phyloP scores from a whole-genome alignment of 1,140 invertebrate species.

The Apis florea region DNA sequence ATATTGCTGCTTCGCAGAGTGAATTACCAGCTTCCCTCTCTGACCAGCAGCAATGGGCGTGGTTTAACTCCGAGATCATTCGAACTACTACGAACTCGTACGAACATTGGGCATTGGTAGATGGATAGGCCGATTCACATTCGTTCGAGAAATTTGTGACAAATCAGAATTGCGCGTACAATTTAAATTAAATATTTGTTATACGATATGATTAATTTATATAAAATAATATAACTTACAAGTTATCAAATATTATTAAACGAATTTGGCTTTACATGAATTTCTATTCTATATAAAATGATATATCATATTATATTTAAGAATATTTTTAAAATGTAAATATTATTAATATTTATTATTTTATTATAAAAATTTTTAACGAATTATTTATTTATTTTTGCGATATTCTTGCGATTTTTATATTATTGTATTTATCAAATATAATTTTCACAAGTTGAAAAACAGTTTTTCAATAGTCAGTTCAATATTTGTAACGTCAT shows the following conservation, averaged over 20 bases:
- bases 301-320: neutral
- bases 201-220: neutral
- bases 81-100: slow-evolving; percentile 25
- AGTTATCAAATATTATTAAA: neutral
- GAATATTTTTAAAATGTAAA: neutral
- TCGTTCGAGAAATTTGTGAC: neutral
- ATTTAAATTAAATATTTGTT: slow-evolving; percentile 21
- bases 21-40: slow-evolving; percentile 68
- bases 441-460: neutral
- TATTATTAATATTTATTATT: neutral
- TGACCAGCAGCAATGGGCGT: slow-evolving; percentile 56
- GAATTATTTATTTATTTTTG: neutral
- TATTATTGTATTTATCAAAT: neutral
- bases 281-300: neutral
- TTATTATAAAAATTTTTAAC: neutral
- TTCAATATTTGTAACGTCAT: slow-evolving; percentile 3
- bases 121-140: neutral
- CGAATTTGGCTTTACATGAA: neutral
- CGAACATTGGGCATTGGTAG: slow-evolving; percentile 15
- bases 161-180: neutral
- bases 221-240: neutral
- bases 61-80: slow-evolving; percentile 48
- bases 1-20: slow-evolving; percentile 61
- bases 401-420: neutral
- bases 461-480: neutral